These are phyloP conservation scores for Pocota personata DNA, from an alignment of 2,888 invertebrate genomes.

Conservation along the genomic window DNA sequence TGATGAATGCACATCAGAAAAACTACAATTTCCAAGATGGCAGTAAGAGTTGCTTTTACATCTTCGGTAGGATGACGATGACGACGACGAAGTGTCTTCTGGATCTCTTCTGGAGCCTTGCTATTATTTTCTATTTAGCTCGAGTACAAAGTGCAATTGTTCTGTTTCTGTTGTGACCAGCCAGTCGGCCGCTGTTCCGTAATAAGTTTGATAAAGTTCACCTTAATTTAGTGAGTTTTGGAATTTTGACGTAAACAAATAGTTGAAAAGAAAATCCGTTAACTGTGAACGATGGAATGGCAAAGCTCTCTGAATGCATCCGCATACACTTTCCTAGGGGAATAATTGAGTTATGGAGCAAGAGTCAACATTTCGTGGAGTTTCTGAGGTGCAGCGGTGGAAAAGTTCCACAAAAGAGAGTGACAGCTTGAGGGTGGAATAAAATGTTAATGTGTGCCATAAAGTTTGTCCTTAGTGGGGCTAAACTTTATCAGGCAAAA, in stretches of 20 bases:
- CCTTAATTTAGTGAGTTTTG: slow-evolving; percentile 52
- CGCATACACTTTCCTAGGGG: background rate
- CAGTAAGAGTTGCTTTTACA: background rate
- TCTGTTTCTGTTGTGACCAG: background rate
- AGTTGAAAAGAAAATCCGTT: slow-evolving; percentile 47
- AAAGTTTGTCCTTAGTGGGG: slow-evolving; percentile 37
- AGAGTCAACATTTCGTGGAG: slow-evolving; percentile 16
- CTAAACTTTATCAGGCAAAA: background rate
- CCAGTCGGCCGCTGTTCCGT: slow-evolving; percentile 25
- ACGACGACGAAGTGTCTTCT: slow-evolving; percentile 5
- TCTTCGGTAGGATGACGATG: background rate
- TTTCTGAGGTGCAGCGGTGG: slow-evolving; percentile 11
- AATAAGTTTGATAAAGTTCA: slow-evolving; percentile 61
- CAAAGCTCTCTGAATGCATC: background rate
- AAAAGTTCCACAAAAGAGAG: slow-evolving; percentile 24
- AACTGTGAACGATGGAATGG: slow-evolving; percentile 18
- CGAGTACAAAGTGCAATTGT: slow-evolving; percentile 40
- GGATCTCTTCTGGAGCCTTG: background rate
- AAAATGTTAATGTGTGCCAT: slow-evolving; percentile 44
- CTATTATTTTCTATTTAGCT: slow-evolving; percentile 31
- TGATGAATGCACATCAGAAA: slow-evolving; percentile 59
- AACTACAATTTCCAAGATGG: slow-evolving; percentile 60
- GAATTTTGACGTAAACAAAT: slow-evolving; percentile 54
- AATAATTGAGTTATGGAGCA: slow-evolving; percentile 34
- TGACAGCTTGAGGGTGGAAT: slow-evolving; percentile 47